phyloP scores from a whole-genome alignment of 2,797 vertebrate species.

The Cyprinella venusta region DNA sequence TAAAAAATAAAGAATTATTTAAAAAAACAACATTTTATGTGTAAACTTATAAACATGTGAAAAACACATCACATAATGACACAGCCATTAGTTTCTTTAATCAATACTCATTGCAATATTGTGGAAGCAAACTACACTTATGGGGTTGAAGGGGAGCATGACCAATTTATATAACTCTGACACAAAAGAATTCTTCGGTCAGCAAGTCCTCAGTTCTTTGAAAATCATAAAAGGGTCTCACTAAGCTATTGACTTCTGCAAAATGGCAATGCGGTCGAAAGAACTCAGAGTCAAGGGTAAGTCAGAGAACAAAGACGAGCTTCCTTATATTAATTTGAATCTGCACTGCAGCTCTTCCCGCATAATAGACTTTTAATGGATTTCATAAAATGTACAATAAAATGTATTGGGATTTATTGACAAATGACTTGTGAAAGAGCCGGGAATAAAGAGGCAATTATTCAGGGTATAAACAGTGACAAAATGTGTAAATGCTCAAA shows the following conservation, averaged over 20 bases:
- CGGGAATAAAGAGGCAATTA: constrained; percentile 10
- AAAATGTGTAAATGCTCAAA: constrained; percentile 11
- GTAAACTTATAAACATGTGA: background rate
- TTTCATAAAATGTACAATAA: constrained; percentile 43
- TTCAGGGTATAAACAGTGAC: constrained; percentile 14
- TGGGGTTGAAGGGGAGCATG: constrained; percentile 16
- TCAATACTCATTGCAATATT: constrained; percentile 58
- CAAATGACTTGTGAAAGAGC: constrained; percentile 35
- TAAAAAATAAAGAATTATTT: background rate
- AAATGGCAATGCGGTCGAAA: constrained; percentile 29
- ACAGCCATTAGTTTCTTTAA: constrained; percentile 19
- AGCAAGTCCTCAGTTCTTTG: constrained; percentile 40
- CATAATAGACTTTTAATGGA: constrained; percentile 45
- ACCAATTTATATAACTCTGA: constrained; percentile 39
- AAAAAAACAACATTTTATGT: background rate
- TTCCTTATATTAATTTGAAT: constrained; percentile 41
- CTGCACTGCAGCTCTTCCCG: constrained; percentile 28
- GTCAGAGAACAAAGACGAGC: constrained; percentile 50
- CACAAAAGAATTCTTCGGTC: constrained; percentile 51
- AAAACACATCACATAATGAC: background rate
- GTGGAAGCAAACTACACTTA: constrained; percentile 31
- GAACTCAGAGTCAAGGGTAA: constrained; percentile 51
- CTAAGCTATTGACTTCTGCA: constrained; percentile 37
- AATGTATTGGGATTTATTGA: constrained; percentile 42
- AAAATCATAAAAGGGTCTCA: constrained; percentile 47